phyloP scores from a whole-genome alignment of 2,888 invertebrate species.

The Amphimallon solstitiale region DNA sequence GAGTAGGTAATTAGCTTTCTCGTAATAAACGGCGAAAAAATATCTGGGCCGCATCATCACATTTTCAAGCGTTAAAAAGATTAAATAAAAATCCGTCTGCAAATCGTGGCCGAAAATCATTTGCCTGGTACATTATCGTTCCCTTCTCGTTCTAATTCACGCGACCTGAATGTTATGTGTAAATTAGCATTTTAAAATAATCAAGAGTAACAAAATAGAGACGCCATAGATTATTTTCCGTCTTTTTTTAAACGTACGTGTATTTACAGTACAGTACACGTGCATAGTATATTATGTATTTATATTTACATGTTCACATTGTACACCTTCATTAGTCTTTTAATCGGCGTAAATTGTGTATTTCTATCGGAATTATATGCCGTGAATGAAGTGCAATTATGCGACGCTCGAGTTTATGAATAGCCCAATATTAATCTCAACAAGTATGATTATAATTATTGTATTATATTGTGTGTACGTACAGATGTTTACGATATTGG shows the following conservation, averaged over 20 bases:
- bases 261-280: neutral
- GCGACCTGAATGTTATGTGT: slow-evolving; percentile 4
- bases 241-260: no score
- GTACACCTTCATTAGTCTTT: slow-evolving; percentile 10
- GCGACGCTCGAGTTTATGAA: neutral
- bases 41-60: no score
- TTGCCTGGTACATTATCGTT: no score
- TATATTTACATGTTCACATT: neutral
- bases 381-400: slow-evolving; percentile 12
- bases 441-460: slow-evolving; percentile 5
- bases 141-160: slow-evolving; percentile 11
- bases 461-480: slow-evolving; percentile 1
- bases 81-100: no score
- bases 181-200: slow-evolving; percentile 17
- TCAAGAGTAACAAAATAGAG: neutral
- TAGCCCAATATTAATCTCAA: slow-evolving; percentile 9
- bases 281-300: neutral
- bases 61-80: no score
- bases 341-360: neutral
- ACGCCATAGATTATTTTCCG: no score
- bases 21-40: no score
- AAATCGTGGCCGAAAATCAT: no score
- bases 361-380: slow-evolving; percentile 16
- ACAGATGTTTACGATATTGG: no score
- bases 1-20: no score